Evolutionary conservation across 2,888 invertebrate species (phyloP).

Genomic region (Malacosoma neustria): DNA sequence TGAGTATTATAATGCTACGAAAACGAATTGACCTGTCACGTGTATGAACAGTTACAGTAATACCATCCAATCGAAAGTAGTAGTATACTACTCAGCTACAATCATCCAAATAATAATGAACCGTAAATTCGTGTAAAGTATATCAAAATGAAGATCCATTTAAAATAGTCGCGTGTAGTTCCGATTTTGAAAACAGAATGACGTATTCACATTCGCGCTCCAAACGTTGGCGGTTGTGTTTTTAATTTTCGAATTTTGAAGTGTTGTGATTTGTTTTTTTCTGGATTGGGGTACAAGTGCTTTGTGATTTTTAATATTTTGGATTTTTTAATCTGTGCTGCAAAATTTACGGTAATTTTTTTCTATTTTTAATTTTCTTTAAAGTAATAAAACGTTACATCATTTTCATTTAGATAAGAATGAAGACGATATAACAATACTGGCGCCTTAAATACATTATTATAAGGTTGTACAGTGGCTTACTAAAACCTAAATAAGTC

Average conservation of each 20-base stretch:
- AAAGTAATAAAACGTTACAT: not conserved
- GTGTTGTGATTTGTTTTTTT: conserved; percentile 16
- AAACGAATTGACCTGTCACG: not conserved
- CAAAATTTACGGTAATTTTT: not conserved
- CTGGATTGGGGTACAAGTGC: conserved; percentile 8
- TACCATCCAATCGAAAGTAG: not conserved
- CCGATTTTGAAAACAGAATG: conserved; percentile 61
- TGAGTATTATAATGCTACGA: not conserved
- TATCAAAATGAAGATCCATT: conserved; percentile 25
- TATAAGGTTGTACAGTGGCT: too few species aligned
- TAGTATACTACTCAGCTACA: conserved; percentile 1
- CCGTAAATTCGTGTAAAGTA: conserved; percentile 15
- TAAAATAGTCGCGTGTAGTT: conserved; percentile 28
- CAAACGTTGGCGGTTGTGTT: conserved; percentile 41
- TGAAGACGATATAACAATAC: not conserved
- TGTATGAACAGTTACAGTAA: not conserved
- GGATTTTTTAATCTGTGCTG: not conserved
- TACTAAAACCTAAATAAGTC: too few species aligned
- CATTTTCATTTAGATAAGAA: not conserved
- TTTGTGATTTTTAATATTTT: conserved; percentile 7
- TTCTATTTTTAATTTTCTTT: not conserved
- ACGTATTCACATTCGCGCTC: conserved; percentile 56
- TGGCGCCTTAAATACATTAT: too few species aligned
- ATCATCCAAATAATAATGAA: conserved; percentile 8
- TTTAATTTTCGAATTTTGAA: conserved; percentile 6